Evolutionary conservation across 2,888 invertebrate species (phyloP), one percentile per base, ranked within the genome.

Genomic region (Cecidostiba fungosa): DNA sequence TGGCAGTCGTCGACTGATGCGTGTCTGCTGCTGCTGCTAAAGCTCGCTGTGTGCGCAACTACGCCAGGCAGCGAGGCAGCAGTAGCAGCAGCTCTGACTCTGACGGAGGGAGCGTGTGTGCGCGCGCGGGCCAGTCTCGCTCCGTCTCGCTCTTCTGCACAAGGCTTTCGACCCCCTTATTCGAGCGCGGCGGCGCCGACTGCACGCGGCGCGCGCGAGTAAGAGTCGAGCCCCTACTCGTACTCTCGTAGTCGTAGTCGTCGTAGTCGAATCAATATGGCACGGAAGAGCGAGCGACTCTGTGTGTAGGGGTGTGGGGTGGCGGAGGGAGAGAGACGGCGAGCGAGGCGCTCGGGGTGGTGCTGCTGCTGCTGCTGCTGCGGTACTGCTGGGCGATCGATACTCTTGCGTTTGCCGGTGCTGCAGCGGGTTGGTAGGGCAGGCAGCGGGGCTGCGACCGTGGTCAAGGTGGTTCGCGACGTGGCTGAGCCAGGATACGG

Each of bases 151-250:
- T 39, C 43, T 26, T 32, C 26, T 32, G n/a, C 39, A 76, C 32
- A 69, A 69, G 78, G 72, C 81, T 80, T 54, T 50, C 79, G 69
- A 78, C 78, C 69, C 78, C 78, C 78, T 78, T 59, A 59, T 59
- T 50, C 66, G 78, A 69, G 78, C 66, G 50, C 77, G 23, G 72
- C 70, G 70, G 39, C 72, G 36, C 72, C 72, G 72, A 39, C 43
- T 39, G 39, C 72, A 43, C 72, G 66, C 72, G 72, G 23, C 23
- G 72, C 36, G 72, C 23, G 72, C 36, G 39, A 36, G 54, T 23
- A 23, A 14, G 66, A 66, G 66, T 29, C 66, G 66, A 66, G 66
- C 66, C 66, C 66, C 66, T n/a, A n/a, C n/a, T n/a, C n/a, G n/a
- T n/a, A n/a, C n/a, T n/a, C n/a, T 66, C 66, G 66, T 29, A 29